Evolutionary conservation across 1,140 invertebrate species (phyloP).

Genomic region (Zaprionus africanus): DNA sequence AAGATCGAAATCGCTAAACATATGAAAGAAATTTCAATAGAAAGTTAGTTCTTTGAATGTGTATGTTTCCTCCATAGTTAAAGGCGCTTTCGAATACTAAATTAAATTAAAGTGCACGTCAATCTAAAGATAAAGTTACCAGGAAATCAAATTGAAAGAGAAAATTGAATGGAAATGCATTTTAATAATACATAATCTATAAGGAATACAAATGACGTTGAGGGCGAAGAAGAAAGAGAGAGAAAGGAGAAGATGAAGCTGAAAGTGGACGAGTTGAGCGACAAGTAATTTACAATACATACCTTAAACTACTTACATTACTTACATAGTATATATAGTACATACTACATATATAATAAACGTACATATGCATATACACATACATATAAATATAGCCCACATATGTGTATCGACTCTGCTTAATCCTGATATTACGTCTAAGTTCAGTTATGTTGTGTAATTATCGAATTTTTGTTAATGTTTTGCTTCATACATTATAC

Average conservation of each 20-base stretch:
- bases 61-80: slow-evolving; percentile 71
- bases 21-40: slow-evolving; percentile 6
- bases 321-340: slow-evolving; percentile 37
- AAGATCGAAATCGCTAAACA: slow-evolving; percentile 4
- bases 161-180: slow-evolving; percentile 45
- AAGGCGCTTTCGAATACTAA: slow-evolving; percentile 61
- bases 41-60: slow-evolving; percentile 55
- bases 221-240: neutral
- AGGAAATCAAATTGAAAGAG: slow-evolving; percentile 19
- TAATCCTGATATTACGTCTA: slow-evolving; percentile 81
- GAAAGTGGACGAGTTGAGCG: slow-evolving; percentile 34
- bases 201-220: slow-evolving; percentile 38
- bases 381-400: slow-evolving; percentile 51
- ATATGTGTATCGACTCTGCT: slow-evolving; percentile 74
- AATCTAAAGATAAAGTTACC: slow-evolving; percentile 31
- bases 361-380: slow-evolving; percentile 46
- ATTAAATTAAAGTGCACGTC: slow-evolving; percentile 44
- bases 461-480: slow-evolving; percentile 82
- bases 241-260: neutral
- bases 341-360: slow-evolving; percentile 29
- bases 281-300: slow-evolving; percentile 68
- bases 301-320: slow-evolving; percentile 74
- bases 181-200: slow-evolving; percentile 45
- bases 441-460: slow-evolving; percentile 81
- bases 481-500: slow-evolving; percentile 77